phyloP scores from a whole-genome alignment of 2,797 vertebrate genomes.

The Molossus alvarezi region DNA sequence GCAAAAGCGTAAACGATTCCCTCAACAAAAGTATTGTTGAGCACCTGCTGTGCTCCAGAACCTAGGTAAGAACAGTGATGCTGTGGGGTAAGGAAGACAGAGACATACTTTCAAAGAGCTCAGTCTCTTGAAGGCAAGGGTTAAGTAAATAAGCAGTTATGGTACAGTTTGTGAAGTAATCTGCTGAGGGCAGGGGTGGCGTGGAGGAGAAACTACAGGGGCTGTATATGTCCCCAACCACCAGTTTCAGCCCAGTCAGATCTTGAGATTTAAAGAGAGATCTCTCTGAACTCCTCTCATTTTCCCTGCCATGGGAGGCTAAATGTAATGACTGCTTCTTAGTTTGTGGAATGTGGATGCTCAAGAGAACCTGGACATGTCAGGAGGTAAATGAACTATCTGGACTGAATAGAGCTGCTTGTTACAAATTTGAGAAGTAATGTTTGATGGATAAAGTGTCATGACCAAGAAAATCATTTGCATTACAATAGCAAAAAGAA shows the following conservation, averaged over 20 bases:
- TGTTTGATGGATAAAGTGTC: constrained; percentile 4
- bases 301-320: background rate
- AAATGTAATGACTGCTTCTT: constrained; percentile 34
- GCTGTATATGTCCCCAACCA: background rate
- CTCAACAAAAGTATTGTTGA: constrained; percentile 3
- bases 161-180: background rate
- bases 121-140: background rate
- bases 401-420: background rate
- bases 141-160: background rate
- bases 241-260: background rate
- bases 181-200: background rate
- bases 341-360: background rate
- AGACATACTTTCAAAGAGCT: constrained; percentile 42
- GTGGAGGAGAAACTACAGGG: background rate
- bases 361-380: background rate
- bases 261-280: background rate
- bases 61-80: background rate
- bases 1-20: constrained; percentile 48
- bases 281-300: background rate
- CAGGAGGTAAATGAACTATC: constrained; percentile 9
- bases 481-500: background rate
- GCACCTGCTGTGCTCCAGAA: background rate
- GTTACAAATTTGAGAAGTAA: constrained; percentile 32
- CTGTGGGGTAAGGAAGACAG: background rate
- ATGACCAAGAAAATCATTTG: constrained; percentile 65